A percentile compares a stretch with the other conserved stretches of the same genome.
Evolutionary conservation across 1,140 invertebrate genomes (phyloP).

Genomic region (Drosophila tropicalis): DNA sequence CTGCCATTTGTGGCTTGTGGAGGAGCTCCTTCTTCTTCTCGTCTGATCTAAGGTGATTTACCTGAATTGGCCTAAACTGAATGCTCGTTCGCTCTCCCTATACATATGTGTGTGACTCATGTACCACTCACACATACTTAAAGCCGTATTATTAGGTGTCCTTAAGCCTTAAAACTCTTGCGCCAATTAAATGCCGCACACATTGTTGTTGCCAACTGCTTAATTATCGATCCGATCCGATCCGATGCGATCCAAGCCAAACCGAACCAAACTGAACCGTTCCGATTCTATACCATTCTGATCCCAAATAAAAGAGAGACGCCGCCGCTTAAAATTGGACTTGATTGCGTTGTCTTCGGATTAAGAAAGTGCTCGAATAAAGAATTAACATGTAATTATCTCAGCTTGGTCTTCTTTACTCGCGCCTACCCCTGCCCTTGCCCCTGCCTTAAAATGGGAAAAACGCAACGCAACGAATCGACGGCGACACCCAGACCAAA

Average conservation of each 20-base stretch:
- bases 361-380: slow-evolving; percentile 35
- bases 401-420: slow-evolving; percentile 61
- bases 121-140: slow-evolving; percentile 4
- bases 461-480: slow-evolving; percentile 74
- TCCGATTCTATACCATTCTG: neutral
- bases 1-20: slow-evolving; percentile 29
- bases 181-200: slow-evolving; percentile 78
- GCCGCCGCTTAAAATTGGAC: slow-evolving; percentile 46
- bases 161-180: slow-evolving; percentile 44
- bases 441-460: neutral
- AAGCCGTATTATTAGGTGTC: slow-evolving; percentile 47
- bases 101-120: slow-evolving; percentile 31
- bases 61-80: slow-evolving; percentile 26
- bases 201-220: slow-evolving; percentile 73
- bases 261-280: neutral
- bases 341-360: slow-evolving; percentile 65
- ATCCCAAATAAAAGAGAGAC: slow-evolving; percentile 43
- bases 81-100: neutral
- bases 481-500: slow-evolving; percentile 75
- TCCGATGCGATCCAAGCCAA: slow-evolving; percentile 1
- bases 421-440: neutral
- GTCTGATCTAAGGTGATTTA: slow-evolving; percentile 56
- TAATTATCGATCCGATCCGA: slow-evolving; percentile 68
- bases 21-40: neutral
- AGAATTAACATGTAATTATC: slow-evolving; percentile 83